phyloP scores from a whole-genome alignment of 2,888 invertebrate species.

The Quadriops clusia region DNA sequence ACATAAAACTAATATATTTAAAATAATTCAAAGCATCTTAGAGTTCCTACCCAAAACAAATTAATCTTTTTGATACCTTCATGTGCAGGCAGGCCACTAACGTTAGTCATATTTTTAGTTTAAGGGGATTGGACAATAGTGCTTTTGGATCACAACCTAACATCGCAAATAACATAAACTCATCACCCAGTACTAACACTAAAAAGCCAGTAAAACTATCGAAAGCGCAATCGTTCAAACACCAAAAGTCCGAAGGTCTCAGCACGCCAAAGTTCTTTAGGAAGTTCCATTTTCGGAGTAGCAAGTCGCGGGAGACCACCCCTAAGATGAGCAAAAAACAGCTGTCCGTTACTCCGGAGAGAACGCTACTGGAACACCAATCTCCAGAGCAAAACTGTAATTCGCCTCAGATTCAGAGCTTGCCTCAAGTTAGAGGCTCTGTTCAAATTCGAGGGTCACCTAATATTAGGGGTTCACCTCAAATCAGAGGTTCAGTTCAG shows the following conservation, averaged over 20 bases:
- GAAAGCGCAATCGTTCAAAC: constrained; percentile 37
- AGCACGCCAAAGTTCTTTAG: constrained; percentile 32
- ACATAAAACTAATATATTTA: too few species aligned
- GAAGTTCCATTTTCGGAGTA: constrained; percentile 22
- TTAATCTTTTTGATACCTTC: too few species aligned
- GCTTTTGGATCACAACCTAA: constrained; percentile 38
- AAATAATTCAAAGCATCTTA: too few species aligned
- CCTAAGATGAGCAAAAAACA: constrained; percentile 27
- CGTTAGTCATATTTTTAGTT: constrained; percentile 25
- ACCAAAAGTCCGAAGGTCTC: constrained; percentile 28
- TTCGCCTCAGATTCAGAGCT: too few species aligned
- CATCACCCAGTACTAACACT: constrained; percentile 30
- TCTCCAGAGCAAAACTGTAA: too few species aligned
- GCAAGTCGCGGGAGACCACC: constrained; percentile 19
- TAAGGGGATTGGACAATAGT: constrained; percentile 31
- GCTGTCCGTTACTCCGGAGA: constrained; percentile 19
- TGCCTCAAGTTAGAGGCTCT: too few species aligned
- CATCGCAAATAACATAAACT: constrained; percentile 30
- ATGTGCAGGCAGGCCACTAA: too few species aligned
- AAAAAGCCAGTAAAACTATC: constrained; percentile 31
- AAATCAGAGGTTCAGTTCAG: too few species aligned
- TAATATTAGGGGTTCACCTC: too few species aligned
- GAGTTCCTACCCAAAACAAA: too few species aligned
- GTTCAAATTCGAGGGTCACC: too few species aligned
- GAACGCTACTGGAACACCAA: too few species aligned